phyloP scores from a whole-genome alignment of 2,888 invertebrate genomes.

The Lissocephala sabroskyi region DNA sequence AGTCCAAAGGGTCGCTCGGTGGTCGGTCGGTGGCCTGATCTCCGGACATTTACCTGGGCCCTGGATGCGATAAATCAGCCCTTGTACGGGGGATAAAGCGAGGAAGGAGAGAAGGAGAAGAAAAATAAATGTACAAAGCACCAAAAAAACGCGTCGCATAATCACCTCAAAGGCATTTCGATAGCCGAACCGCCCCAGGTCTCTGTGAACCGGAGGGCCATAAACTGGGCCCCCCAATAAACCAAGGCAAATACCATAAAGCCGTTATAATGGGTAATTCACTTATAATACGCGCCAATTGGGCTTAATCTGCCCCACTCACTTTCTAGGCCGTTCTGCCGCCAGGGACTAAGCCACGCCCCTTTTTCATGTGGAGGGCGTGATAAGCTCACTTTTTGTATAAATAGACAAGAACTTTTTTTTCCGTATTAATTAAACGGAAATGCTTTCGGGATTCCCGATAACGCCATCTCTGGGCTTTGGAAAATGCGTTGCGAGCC shows the following conservation, averaged over 20 bases:
- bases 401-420: constrained; percentile 48
- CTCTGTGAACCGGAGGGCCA: too few relatives aligned
- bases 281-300: neutral
- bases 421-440: constrained; percentile 58
- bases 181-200: too few relatives aligned
- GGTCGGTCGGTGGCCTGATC: constrained; percentile 51
- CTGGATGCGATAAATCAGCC: constrained; percentile 14
- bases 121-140: too few relatives aligned
- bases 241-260: constrained; percentile 4
- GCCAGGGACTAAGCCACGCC: constrained; percentile 41
- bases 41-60: constrained; percentile 60
- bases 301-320: constrained; percentile 2
- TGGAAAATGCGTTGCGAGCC: too few relatives aligned
- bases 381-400: constrained; percentile 29
- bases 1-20: constrained; percentile 21
- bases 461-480: too few relatives aligned
- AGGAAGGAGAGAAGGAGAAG: too few relatives aligned
- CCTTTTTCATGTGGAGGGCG: neutral
- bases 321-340: constrained; percentile 2
- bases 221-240: neutral
- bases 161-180: neutral
- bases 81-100: too few relatives aligned
- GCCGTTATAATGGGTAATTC: neutral
- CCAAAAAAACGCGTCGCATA: neutral
- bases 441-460: too few relatives aligned